Evolutionary conservation across 2,797 vertebrate species (phyloP), one percentile per base, ranked within the genome.

Genomic region (Erpetoichthys calabaricus): DNA sequence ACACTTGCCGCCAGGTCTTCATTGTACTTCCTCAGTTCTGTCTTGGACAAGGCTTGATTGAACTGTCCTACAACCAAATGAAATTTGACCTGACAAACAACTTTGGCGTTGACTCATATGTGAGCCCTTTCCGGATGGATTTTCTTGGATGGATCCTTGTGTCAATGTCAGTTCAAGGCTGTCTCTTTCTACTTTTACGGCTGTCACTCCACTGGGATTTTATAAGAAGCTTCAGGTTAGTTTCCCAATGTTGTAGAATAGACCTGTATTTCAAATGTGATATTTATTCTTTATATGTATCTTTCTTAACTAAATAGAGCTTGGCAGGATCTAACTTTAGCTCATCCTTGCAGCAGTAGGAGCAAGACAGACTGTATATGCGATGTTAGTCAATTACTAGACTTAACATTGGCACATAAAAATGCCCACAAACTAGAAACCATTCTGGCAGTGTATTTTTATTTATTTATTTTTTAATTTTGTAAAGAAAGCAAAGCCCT

Each of bases 1-100:
- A 47, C 41, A 49, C 75, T 57, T 70, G 84, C 59, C 78, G 72
- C 44, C 81, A 79, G 81, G 56, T 4, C 1, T 84, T 85, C 58
- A 65, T 73, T 0, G 1, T 80, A 62, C 80, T 83, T 25, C 83
- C 81, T 41, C 80, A 80, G 9, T 85, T 84, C 69, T 83, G 79
- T 65, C 67, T 84, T 64, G 80, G 79, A 3, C 76, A 83, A 50
- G 83, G 80, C 3, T 73, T 86, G 56, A 73, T 80, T 54, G 77
- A 83, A 44, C 78, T 86, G 56, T 80, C 79, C 0, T 83, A 83
- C 44, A 78, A 76, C 47, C 81, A 85, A 54, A 76, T 82, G 57
- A 77, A 70, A 1, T 75, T 76, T 53, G 80, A 83, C 58, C 66
- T 84, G 45, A 74, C 74, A 8, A 69, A 67, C 42, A 70, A 45